These are phyloP conservation scores for Gonocerus acuteangulatus DNA, from an alignment of 2,888 invertebrate species.

Conservation along the genomic window DNA sequence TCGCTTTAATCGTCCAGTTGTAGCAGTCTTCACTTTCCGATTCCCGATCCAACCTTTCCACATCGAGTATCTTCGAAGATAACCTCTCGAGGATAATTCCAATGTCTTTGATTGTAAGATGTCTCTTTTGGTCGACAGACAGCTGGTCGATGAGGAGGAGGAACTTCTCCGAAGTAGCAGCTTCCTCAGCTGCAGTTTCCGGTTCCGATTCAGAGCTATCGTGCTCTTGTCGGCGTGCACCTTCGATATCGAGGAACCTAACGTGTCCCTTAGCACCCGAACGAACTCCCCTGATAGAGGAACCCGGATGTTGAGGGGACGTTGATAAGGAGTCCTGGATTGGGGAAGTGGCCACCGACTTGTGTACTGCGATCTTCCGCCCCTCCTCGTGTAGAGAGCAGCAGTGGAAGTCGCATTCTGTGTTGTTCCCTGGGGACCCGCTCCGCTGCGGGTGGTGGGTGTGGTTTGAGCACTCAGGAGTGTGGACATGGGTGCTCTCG, in stretches of 20 bases:
- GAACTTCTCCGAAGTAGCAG: constrained; percentile 83
- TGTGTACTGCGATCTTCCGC: constrained; percentile 82
- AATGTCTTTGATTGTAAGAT: constrained; percentile 88
- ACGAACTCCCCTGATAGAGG: constrained; percentile 39
- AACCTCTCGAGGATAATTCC: constrained; percentile 87
- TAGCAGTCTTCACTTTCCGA: constrained; percentile 89
- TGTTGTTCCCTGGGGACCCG: constrained; percentile 54
- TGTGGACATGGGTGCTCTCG: constrained; percentile 73
- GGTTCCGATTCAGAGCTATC: constrained; percentile 76
- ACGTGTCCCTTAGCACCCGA: constrained; percentile 53
- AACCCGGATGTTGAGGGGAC: constrained; percentile 42
- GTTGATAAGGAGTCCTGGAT: constrained; percentile 52
- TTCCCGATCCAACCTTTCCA: constrained; percentile 83
- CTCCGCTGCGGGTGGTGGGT: constrained; percentile 50
- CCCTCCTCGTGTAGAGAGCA: constrained; percentile 91
- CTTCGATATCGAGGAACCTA: constrained; percentile 39
- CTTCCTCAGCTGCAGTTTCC: constrained; percentile 85
- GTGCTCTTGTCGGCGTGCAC: constrained; percentile 45
- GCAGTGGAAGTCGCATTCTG: constrained; percentile 91
- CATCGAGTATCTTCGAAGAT: constrained; percentile 87
- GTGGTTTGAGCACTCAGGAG: constrained; percentile 67
- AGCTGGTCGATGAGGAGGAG: constrained; percentile 86
- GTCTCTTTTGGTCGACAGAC: constrained; percentile 84
- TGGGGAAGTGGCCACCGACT: constrained; percentile 86
- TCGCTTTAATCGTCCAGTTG: constrained; percentile 95